Conservation (phyloP, 2,888 invertebrate species). For the Plagiodera versicolora region DNA sequence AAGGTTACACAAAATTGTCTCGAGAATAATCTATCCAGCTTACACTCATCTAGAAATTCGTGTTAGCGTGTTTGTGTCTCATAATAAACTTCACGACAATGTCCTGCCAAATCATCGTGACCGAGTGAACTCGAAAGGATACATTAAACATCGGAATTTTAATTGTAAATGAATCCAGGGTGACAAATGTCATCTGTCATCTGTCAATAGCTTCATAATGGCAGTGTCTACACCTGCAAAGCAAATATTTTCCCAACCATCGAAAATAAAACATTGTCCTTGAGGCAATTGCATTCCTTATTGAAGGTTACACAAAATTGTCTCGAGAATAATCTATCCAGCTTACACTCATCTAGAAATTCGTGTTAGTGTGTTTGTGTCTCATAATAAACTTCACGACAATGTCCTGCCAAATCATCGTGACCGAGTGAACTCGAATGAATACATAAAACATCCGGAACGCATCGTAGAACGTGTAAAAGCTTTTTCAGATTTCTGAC, state of each 20-base stretch:
- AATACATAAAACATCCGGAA: conserved; percentile 9
- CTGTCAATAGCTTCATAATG: too few species aligned
- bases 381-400: not conserved
- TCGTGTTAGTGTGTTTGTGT: not conserved
- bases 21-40: not conserved
- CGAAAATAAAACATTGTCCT: too few species aligned
- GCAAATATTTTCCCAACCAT: too few species aligned
- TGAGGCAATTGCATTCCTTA: not conserved
- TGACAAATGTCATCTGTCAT: too few species aligned
- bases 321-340: not conserved
- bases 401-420: conserved; percentile 13
- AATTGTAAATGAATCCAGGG: too few species aligned
- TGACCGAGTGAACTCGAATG: conserved; percentile 12
- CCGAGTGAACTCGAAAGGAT: too few species aligned
- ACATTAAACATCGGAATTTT: too few species aligned
- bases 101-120: conserved; percentile 15
- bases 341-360: not conserved
- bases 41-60: not conserved
- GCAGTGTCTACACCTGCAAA: too few species aligned
- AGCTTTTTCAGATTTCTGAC: conserved; percentile 25
- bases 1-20: not conserved
- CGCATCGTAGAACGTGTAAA: conserved; percentile 16
- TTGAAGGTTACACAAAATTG: not conserved
- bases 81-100: not conserved
- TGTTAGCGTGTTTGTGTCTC: not conserved